Percentiles rank a stretch among this genome's conserved stretches.
phyloP scores from a whole-genome alignment of 2,888 invertebrate genomes.

The Ectobius pallidus region DNA sequence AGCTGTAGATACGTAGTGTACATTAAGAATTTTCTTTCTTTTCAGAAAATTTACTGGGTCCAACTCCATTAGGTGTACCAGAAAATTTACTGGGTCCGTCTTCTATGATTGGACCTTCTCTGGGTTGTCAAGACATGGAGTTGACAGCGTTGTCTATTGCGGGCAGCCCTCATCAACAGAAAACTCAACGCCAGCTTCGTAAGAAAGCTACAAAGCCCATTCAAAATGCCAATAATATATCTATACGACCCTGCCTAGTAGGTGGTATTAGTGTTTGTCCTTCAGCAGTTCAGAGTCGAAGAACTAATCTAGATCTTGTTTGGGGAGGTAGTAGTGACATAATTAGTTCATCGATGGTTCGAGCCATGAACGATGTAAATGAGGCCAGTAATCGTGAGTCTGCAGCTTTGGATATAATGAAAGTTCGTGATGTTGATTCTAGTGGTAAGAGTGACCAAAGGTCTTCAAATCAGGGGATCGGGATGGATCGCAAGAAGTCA shows the following conservation, averaged over 20 bases:
- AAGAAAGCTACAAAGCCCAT: slow-evolving; percentile 1
- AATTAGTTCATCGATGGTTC: slow-evolving; percentile 57
- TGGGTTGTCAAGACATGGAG: slow-evolving; percentile 49
- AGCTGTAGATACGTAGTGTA: too few species aligned
- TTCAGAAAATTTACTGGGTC: too few species aligned
- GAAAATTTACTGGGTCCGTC: slow-evolving; percentile 44
- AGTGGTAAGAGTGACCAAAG: background rate
- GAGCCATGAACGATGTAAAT: slow-evolving; percentile 79
- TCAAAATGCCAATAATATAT: background rate
- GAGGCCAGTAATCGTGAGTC: slow-evolving; percentile 63
- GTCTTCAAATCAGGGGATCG: slow-evolving; percentile 41
- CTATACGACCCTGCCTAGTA: slow-evolving; percentile 50
- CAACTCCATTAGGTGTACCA: too few species aligned
- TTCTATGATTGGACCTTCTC: too few species aligned
- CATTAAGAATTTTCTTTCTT: too few species aligned
- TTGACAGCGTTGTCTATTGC: slow-evolving; percentile 59
- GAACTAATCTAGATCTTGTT: slow-evolving; percentile 33
- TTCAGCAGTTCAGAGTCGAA: slow-evolving; percentile 4
- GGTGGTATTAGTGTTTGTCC: slow-evolving; percentile 49
- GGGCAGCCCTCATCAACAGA: slow-evolving; percentile 49
- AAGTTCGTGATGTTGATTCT: slow-evolving; percentile 51
- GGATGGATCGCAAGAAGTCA: slow-evolving; percentile 50
- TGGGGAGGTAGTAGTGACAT: slow-evolving; percentile 37
- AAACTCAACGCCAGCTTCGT: background rate
- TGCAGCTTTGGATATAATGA: slow-evolving; percentile 58